These are phyloP conservation scores for Biston betularia DNA, from an alignment of 2,888 invertebrate species.

Conservation along the genomic window DNA sequence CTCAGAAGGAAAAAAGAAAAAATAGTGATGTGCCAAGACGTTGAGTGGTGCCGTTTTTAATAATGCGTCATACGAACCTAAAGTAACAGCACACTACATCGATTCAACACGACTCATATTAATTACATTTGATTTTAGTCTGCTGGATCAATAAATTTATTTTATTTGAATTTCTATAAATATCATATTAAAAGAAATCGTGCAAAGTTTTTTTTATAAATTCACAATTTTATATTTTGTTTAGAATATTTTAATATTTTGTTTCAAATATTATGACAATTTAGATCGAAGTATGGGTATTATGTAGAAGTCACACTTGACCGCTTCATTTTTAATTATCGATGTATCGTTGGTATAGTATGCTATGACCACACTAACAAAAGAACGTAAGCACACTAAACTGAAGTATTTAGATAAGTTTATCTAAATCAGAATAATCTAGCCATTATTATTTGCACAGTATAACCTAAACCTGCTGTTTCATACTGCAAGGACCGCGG, in stretches of 20 bases:
- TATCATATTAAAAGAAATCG: too few species aligned
- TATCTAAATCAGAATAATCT: constrained; percentile 1
- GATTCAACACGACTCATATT: background rate
- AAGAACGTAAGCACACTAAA: background rate
- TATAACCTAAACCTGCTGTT: background rate
- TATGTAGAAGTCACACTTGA: background rate
- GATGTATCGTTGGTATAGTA: background rate
- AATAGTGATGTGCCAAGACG: constrained; percentile 10
- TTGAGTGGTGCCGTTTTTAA: background rate
- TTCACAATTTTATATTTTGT: too few species aligned
- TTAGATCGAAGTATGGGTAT: too few species aligned
- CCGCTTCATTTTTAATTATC: background rate
- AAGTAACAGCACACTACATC: background rate
- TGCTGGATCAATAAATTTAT: too few species aligned
- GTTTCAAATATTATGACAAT: too few species aligned
- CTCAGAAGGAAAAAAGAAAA: background rate
- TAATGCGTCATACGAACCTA: background rate
- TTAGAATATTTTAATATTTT: too few species aligned
- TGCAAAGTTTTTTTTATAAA: too few species aligned
- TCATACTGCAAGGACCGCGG: background rate
- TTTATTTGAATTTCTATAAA: too few species aligned
- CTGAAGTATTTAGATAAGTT: background rate
- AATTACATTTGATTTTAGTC: background rate
- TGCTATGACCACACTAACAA: background rate
- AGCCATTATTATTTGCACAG: constrained; percentile 3